Conservation (phyloP, 35 echinoderm and acorn worm genomes). For the Nesometra sesokonis region DNA sequence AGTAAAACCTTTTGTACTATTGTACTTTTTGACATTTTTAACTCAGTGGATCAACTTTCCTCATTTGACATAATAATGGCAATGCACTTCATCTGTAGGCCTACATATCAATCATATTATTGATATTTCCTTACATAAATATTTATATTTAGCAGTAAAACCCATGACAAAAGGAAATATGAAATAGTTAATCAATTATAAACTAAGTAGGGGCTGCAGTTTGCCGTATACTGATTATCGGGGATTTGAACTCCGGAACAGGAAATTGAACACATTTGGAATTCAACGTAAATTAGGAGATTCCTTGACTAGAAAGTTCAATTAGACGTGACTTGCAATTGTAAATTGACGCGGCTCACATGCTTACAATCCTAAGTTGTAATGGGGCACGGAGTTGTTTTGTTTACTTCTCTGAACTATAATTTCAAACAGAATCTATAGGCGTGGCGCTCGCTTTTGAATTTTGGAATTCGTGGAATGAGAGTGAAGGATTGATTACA, state of each 20-base stretch:
- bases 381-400: background rate
- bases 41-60: no score
- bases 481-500: background rate
- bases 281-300: background rate
- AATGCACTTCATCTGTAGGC: no score
- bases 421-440: background rate
- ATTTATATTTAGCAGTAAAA: background rate
- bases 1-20: no score
- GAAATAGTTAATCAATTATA: background rate
- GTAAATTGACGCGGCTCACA: background rate
- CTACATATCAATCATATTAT: background rate
- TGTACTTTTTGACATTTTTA: no score
- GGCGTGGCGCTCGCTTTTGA: no score
- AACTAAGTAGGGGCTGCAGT: background rate
- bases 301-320: background rate
- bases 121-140: background rate
- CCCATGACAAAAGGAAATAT: background rate
- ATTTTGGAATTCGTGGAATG: background rate
- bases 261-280: background rate
- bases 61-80: no score
- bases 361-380: background rate
- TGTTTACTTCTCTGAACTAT: background rate
- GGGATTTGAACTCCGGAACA: background rate
- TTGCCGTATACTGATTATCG: background rate
- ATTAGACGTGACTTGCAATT: background rate